Evolutionary conservation across 2,888 invertebrate genomes (phyloP), one percentile per base, ranked within the genome.

Genomic region (Dynastes hyllus): DNA sequence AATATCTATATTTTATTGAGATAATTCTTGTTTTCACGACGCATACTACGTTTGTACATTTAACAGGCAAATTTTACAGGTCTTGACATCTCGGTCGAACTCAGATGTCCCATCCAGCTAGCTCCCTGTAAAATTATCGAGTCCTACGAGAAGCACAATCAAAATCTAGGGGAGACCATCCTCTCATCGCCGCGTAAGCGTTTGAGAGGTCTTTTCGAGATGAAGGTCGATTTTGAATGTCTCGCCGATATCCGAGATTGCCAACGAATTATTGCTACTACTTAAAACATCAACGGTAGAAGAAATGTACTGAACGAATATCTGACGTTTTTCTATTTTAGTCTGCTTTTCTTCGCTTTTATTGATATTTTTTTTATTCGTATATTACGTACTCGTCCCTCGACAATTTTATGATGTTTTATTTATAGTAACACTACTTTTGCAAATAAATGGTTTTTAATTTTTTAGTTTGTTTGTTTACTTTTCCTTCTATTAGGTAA

Each of bases 281-380:
- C 86, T 91, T 85, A 27, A 79, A 89, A 88, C 86, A 90, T 90
- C 85, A 90, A 90, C 76, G 89, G 89, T 76, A n/a, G 45, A 45
- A 8, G 5, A 37, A 37, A 5, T 5, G 32, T 1, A 45, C 8
- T 8, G 45, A 45, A 45, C 45, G 45, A 45, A 45, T 45, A 45
- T 1, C 45, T 45, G 9, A 1, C 11, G 45, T 45, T 45, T 11
- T 45, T 45, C 11, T 8, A 45, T 27, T 63, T 66, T 76, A 27
- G 16, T 66, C 69, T 37, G 58, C 32, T 61, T 58, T 53, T 69
- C 22, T 50, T 22, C 27, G 16, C 22, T 69, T 27, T 51, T 27
- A 69, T 69, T 29, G 1, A 37, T 51, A 22, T 29, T 27, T 29
- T 61, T 27, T 61, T 61, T 61, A 29, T 61, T 61, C 32, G 51